These are phyloP conservation scores for Heterotilapia buettikoferi DNA, from an alignment of 2,113 vertebrate genomes.

Conservation along the genomic window DNA sequence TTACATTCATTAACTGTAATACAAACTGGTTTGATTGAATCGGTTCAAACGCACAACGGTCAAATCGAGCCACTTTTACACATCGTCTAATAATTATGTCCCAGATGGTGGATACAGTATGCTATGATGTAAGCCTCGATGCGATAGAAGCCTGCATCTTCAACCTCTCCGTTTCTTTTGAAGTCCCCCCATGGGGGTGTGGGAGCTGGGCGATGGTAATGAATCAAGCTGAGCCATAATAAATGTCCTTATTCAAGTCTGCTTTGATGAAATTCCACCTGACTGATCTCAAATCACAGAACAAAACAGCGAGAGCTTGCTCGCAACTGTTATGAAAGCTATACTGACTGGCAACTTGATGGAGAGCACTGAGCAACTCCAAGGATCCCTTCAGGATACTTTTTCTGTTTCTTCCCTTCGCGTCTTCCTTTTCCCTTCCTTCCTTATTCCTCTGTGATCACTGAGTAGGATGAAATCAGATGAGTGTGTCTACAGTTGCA, in stretches of 20 bases:
- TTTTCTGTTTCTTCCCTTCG: background rate
- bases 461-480: conserved; percentile 11
- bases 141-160: conserved; percentile 22
- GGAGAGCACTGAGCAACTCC: background rate
- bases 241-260: conserved; percentile 44
- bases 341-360: background rate
- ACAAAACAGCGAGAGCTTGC: conserved; percentile 25
- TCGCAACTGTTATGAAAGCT: conserved; percentile 25
- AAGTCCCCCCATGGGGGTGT: conserved; percentile 27
- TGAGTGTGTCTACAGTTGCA: background rate
- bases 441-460: background rate
- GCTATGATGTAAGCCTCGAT: conserved; percentile 12
- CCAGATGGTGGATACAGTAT: background rate
- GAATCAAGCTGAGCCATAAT: conserved; percentile 53
- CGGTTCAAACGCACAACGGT: background rate
- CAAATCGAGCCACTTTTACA: background rate
- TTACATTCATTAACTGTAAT: background rate
- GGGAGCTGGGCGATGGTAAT: conserved; percentile 34
- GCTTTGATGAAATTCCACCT: conserved; percentile 59
- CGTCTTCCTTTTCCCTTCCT: background rate
- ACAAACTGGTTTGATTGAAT: background rate
- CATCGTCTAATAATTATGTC: background rate
- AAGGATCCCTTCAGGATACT: conserved; percentile 13
- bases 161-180: conserved; percentile 40
- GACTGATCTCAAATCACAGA: conserved; percentile 58